Conservation (phyloP, 2,888 invertebrate genomes). For the Catocala sponsa region DNA sequence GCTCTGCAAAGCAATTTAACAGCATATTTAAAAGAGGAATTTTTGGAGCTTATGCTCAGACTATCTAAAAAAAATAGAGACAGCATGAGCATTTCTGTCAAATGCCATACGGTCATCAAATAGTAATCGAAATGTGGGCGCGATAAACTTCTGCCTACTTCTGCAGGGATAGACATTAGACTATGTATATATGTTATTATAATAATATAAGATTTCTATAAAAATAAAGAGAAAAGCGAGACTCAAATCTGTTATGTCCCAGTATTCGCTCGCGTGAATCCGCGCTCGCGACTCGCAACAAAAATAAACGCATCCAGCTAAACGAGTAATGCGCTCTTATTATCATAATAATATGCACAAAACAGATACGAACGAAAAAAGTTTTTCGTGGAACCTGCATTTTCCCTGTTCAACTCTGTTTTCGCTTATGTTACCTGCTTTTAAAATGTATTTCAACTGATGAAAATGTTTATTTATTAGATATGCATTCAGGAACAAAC, state of each 20-base stretch:
- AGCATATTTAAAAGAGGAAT: too few species aligned
- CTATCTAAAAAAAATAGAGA: too few species aligned
- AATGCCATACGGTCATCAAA: too few species aligned
- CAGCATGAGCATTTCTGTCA: too few species aligned
- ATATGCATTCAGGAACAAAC: too few species aligned
- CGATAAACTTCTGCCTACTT: background rate
- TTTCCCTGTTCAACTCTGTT: conserved; percentile 55
- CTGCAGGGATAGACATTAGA: too few species aligned
- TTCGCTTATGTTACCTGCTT: conserved; percentile 16
- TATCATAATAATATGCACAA: conserved; percentile 80
- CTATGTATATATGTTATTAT: background rate
- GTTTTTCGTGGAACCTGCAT: conserved; percentile 59
- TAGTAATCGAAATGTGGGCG: too few species aligned
- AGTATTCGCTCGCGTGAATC: conserved; percentile 58
- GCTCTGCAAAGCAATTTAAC: too few species aligned
- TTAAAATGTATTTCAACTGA: conserved; percentile 13
- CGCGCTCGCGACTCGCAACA: conserved; percentile 63
- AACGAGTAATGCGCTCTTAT: conserved; percentile 80
- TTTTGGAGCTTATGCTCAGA: too few species aligned
- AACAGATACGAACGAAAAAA: conserved; percentile 65
- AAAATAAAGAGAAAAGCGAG: conserved; percentile 9
- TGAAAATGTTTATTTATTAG: conserved; percentile 13
- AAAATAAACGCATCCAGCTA: conserved; percentile 80
- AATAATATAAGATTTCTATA: background rate
- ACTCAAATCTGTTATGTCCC: conserved; percentile 52